Percentiles rank a stretch among this genome's conserved stretches.
phyloP scores from a whole-genome alignment of 2,113 vertebrate genomes.

The Brachyhypopomus occidentalis region DNA sequence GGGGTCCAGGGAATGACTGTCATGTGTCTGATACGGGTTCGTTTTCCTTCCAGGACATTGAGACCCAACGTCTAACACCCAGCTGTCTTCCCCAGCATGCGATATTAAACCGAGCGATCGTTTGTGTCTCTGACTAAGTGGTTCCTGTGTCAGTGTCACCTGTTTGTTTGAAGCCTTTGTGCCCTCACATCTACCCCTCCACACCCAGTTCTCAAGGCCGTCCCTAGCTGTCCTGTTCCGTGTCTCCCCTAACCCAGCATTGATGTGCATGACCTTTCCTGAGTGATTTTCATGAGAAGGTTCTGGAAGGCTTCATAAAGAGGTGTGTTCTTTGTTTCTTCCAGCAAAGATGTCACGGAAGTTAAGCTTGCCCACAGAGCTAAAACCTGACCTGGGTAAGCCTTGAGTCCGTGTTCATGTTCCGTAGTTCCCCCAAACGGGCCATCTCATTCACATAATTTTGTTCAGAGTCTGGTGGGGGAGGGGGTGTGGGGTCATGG shows the following conservation, averaged over 20 bases:
- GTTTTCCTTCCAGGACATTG: constrained; percentile 65
- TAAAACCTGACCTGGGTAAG: constrained; percentile 99
- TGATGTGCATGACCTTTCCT: constrained; percentile 76
- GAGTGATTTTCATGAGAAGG: constrained; percentile 40
- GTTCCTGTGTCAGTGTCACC: constrained; percentile 51
- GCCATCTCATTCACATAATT: constrained; percentile 24
- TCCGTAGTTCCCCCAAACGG: constrained; percentile 36
- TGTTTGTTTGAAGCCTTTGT: constrained; percentile 25
- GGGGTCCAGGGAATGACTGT: constrained; percentile 64
- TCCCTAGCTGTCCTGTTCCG: constrained; percentile 41
- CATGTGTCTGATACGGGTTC: constrained; percentile 60
- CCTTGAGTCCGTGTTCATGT: constrained; percentile 75
- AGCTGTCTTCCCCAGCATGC: constrained; percentile 73
- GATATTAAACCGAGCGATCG: constrained; percentile 40
- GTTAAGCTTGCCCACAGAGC: constrained; percentile 99
- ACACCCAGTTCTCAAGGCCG: constrained; percentile 37
- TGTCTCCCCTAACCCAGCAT: constrained; percentile 49
- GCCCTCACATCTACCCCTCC: not conserved
- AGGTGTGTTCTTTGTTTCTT: constrained; percentile 89
- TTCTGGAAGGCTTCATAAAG: constrained; percentile 83
- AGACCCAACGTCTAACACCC: constrained; percentile 50
- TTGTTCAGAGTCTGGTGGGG: constrained; percentile 32
- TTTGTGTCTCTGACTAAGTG: constrained; percentile 52
- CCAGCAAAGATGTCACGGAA: constrained; percentile 99
- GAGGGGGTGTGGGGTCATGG: no score